Evolutionary conservation across 2,113 vertebrate species (phyloP).

Genomic region (Triplophysa siluroides): DNA sequence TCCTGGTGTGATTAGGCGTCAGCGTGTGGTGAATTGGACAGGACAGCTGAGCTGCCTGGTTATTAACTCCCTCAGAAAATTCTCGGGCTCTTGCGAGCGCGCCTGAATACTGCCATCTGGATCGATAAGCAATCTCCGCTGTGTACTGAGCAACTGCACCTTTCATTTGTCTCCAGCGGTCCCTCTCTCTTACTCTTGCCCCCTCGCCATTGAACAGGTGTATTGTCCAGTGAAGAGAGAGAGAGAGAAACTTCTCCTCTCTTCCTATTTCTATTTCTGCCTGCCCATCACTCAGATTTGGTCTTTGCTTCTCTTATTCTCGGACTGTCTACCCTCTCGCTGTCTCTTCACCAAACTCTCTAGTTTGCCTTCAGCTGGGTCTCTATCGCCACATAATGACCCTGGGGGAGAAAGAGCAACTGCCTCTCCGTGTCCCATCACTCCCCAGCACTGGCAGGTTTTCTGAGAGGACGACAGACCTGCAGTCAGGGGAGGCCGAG

Average conservation of each 20-base stretch:
- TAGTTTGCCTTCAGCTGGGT: conserved; percentile 60
- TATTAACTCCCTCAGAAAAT: conserved; percentile 99
- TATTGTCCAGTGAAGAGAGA: conserved; percentile 37
- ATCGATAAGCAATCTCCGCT: conserved; percentile 99
- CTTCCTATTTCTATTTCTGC: conserved; percentile 35
- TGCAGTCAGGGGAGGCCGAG: conserved; percentile 55
- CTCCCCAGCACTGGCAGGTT: conserved; percentile 69
- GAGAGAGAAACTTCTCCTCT: conserved; percentile 23
- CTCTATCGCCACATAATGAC: conserved; percentile 89
- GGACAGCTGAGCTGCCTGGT: conserved; percentile 99
- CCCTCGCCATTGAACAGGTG: conserved; percentile 36
- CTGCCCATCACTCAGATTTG: conserved; percentile 33
- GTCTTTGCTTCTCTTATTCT: not conserved
- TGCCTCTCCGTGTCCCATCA: conserved; percentile 87
- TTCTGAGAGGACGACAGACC: conserved; percentile 72
- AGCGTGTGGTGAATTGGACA: conserved; percentile 99
- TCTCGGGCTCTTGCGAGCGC: conserved; percentile 89
- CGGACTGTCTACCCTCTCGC: not conserved
- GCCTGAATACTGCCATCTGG: conserved; percentile 96
- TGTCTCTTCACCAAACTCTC: not conserved
- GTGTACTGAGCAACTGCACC: conserved; percentile 98
- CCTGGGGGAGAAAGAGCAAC: conserved; percentile 82
- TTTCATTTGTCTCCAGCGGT: conserved; percentile 98
- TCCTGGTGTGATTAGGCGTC: conserved; percentile 98
- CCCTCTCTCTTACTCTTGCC: conserved; percentile 78